phyloP scores from a whole-genome alignment of 2,113 vertebrate genomes.

The Coracopsis vasa region DNA sequence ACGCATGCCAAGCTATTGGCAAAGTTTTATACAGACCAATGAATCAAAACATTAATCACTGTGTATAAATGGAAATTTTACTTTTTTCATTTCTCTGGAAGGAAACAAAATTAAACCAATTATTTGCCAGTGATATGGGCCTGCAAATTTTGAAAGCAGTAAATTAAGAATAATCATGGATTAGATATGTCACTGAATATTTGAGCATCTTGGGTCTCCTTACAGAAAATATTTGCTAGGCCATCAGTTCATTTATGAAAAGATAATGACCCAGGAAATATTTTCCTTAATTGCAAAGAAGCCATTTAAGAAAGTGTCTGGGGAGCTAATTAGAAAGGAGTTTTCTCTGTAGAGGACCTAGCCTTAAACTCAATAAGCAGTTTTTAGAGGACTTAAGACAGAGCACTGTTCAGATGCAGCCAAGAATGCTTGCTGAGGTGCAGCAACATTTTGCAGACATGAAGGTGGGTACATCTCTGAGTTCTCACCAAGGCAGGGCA shows the following conservation, averaged over 20 bases:
- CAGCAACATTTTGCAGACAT: not conserved
- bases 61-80: slow-evolving; percentile 3
- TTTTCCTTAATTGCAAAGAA: slow-evolving; percentile 48
- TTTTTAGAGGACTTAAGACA: slow-evolving; percentile 34
- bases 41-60: slow-evolving; percentile 54
- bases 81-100: slow-evolving; percentile 42
- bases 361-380: slow-evolving; percentile 47
- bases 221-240: slow-evolving; percentile 53
- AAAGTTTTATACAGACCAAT: slow-evolving; percentile 21
- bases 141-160: slow-evolving; percentile 26
- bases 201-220: slow-evolving; percentile 24
- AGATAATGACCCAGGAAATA: slow-evolving; percentile 57
- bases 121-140: not conserved
- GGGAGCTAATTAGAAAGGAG: slow-evolving; percentile 61
- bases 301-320: slow-evolving; percentile 25
- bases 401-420: not conserved
- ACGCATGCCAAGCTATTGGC: not conserved
- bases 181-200: slow-evolving; percentile 21
- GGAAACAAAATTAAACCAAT: slow-evolving; percentile 29
- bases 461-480: not conserved
- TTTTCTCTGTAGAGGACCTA: slow-evolving; percentile 50
- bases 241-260: slow-evolving; percentile 53
- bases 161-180: slow-evolving; percentile 51
- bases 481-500: fast-evolving
- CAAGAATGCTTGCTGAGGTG: not conserved